phyloP scores from a whole-genome alignment of 1,140 invertebrate genomes.

The Triops cancriformis region DNA sequence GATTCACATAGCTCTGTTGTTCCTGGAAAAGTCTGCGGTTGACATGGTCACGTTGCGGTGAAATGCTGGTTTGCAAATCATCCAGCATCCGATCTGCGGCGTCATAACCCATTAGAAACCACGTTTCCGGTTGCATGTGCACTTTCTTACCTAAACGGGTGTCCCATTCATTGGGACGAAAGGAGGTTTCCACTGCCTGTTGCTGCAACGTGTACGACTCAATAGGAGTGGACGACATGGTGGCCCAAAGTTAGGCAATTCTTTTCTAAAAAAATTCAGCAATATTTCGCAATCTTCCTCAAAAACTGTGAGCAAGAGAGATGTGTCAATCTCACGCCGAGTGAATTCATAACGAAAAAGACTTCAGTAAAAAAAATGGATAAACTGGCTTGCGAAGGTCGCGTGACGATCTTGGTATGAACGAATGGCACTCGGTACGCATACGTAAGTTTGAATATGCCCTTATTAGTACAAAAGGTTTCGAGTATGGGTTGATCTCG shows the following conservation, averaged over 20 bases:
- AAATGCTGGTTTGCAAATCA: constrained; percentile 18
- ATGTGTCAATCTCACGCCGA: too few species aligned
- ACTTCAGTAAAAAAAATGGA: too few species aligned
- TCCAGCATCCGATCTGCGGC: constrained; percentile 24
- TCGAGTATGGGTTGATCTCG: not conserved
- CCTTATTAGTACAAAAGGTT: constrained; percentile 2
- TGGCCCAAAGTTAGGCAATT: not conserved
- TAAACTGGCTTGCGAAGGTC: not conserved
- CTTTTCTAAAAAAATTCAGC: not conserved
- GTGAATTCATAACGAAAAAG: too few species aligned
- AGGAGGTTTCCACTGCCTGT: not conserved
- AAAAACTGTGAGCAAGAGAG: not conserved
- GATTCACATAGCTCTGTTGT: not conserved
- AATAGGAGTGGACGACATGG: not conserved
- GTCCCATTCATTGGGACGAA: constrained; percentile 19
- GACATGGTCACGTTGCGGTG: constrained; percentile 17
- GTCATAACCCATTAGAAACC: not conserved
- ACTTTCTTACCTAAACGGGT: constrained; percentile 16
- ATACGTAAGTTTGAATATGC: not conserved
- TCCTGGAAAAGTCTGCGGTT: not conserved
- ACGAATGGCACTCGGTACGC: not conserved
- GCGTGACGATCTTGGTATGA: too few species aligned
- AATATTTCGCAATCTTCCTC: not conserved
- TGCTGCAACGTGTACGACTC: constrained; percentile 18
- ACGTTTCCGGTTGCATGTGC: not conserved